Evolutionary conservation across 2,797 vertebrate genomes (phyloP).

Genomic region (Propithecus deckenii): DNA sequence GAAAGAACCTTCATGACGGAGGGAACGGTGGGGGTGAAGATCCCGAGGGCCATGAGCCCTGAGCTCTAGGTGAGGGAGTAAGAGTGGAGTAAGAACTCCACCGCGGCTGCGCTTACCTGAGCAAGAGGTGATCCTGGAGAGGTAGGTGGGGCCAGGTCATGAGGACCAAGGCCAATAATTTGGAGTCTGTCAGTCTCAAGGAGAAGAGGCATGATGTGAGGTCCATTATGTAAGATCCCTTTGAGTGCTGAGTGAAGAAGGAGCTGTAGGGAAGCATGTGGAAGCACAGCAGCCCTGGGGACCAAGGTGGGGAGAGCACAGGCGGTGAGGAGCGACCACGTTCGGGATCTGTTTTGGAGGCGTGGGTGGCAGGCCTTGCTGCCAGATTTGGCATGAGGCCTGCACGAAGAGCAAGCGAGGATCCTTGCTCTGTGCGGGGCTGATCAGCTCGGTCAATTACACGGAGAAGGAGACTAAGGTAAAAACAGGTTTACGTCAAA

Average conservation of each 20-base stretch:
- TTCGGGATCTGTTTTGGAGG: neutral
- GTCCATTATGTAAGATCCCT: neutral
- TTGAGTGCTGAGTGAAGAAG: neutral
- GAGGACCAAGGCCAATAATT: neutral
- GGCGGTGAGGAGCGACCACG: neutral
- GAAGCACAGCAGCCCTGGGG: rapidly evolving
- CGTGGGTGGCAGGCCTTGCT: neutral
- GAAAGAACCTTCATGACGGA: neutral
- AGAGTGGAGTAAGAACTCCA: neutral
- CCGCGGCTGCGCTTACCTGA: neutral
- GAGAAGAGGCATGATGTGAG: neutral
- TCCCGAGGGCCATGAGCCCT: neutral
- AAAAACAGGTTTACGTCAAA: neutral
- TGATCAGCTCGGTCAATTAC: neutral
- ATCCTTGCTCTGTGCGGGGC: neutral
- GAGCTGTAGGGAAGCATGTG: rapidly evolving
- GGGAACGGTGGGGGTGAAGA: neutral
- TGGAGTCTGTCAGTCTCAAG: neutral
- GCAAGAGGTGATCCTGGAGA: neutral
- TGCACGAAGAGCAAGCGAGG: neutral
- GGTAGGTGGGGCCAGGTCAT: rapidly evolving
- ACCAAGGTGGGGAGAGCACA: rapidly evolving
- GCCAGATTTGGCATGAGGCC: neutral
- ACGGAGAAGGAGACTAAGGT: neutral
- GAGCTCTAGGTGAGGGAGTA: neutral